Conservation (phyloP, 2,113 vertebrate genomes). For the Chauna torquata region DNA sequence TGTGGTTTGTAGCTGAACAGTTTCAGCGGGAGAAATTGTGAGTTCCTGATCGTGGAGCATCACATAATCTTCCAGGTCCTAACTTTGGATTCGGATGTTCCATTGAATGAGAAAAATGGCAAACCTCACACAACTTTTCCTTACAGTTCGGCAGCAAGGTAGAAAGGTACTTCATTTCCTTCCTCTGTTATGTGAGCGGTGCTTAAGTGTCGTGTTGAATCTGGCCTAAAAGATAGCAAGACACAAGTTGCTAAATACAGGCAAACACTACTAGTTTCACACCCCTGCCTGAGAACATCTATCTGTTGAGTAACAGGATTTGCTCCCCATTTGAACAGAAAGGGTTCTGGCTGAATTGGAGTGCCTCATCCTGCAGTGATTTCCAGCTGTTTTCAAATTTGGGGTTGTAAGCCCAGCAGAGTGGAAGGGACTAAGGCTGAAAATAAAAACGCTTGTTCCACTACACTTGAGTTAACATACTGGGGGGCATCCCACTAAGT, state of each 20-base stretch:
- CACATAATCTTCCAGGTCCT: neutral
- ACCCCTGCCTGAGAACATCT: neutral
- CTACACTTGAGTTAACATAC: accelerated
- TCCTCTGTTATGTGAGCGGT: accelerated
- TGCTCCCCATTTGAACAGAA: neutral
- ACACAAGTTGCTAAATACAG: neutral
- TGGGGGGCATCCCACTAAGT: neutral
- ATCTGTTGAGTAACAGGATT: neutral
- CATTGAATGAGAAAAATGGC: neutral
- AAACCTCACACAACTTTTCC: neutral
- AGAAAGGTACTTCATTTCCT: neutral
- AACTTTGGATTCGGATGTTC: neutral
- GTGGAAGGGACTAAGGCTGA: neutral
- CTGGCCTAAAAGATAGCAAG: neutral
- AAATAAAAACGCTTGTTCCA: neutral
- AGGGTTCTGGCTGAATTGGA: neutral
- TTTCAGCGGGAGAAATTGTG: neutral
- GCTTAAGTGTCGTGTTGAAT: neutral
- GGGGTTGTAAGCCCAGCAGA: neutral
- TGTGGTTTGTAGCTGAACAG: neutral
- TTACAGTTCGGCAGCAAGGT: neutral
- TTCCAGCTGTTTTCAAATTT: neutral
- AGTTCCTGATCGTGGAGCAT: neutral
- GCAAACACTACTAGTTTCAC: neutral
- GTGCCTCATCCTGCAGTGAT: neutral